A percentile compares a stretch with the other conserved stretches of the same genome.
These are phyloP conservation scores for Muraenolepis orangiensis DNA, from an alignment of 2,797 vertebrate species.

Conservation along the genomic window DNA sequence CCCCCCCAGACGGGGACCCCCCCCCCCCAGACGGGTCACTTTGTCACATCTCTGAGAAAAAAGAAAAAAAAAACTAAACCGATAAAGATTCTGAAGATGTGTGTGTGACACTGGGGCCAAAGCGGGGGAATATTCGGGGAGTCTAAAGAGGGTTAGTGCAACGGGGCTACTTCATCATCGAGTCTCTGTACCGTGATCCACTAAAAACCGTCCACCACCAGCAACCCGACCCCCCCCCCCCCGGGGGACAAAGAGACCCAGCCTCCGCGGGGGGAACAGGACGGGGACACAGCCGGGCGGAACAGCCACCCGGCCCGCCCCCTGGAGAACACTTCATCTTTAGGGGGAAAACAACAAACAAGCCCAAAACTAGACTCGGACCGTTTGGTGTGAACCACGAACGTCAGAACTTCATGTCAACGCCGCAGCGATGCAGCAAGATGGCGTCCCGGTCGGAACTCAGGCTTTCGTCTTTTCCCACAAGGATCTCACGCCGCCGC, in stretches of 20 bases:
- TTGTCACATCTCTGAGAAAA: neutral
- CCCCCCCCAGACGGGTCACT: too few species aligned
- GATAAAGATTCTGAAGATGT: conserved; percentile 1
- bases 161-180: conserved; percentile 62
- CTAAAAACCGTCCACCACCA: conserved; percentile 29
- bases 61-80: conserved; percentile 9
- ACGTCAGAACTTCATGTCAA: neutral
- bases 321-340: neutral
- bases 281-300: conserved; percentile 4
- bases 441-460: neutral
- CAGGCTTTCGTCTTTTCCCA: too few species aligned
- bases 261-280: too few species aligned
- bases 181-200: conserved; percentile 41
- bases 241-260: too few species aligned
- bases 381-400: neutral
- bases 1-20: neutral
- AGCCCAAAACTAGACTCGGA: neutral
- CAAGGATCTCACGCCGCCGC: too few species aligned
- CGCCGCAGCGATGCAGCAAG: neutral
- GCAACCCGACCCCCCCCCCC: conserved; percentile 1
- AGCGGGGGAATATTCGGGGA: too few species aligned
- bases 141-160: conserved; percentile 51
- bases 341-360: neutral
- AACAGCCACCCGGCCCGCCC: conserved; percentile 28
- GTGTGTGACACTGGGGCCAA: too few species aligned